Percentiles rank a stretch among this genome's conserved stretches.
Conservation (phyloP, 1,140 invertebrate genomes). For the Zaprionus africanus region DNA sequence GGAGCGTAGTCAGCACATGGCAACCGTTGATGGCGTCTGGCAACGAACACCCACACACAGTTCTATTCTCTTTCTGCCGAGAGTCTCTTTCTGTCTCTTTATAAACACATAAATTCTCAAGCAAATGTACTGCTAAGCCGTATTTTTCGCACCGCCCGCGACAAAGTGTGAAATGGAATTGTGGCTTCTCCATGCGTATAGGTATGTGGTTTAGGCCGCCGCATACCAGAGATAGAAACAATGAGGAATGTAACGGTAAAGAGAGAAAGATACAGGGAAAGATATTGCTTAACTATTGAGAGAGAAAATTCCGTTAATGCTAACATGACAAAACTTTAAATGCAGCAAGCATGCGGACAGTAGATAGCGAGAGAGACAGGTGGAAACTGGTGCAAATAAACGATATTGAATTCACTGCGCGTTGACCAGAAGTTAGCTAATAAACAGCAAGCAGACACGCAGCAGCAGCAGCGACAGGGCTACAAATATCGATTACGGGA, state of each 20-base stretch:
- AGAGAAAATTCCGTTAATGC: constrained; percentile 39
- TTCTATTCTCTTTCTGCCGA: not conserved
- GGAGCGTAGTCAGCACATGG: constrained; percentile 17
- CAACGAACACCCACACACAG: not conserved
- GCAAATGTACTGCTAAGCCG: constrained; percentile 78
- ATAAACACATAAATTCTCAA: constrained; percentile 72
- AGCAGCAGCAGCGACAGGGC: constrained; percentile 35
- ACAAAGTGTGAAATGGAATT: constrained; percentile 65
- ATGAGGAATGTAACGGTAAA: not conserved
- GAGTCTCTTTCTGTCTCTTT: constrained; percentile 40
- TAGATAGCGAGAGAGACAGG: not conserved
- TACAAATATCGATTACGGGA: constrained; percentile 67
- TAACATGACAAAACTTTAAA: constrained; percentile 58
- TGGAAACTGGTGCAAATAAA: constrained; percentile 72
- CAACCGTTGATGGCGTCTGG: not conserved
- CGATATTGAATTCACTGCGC: constrained; percentile 72
- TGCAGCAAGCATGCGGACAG: constrained; percentile 14
- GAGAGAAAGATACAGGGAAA: not conserved
- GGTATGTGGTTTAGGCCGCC: constrained; percentile 29
- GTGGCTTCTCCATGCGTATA: constrained; percentile 21
- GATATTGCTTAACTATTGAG: constrained; percentile 42
- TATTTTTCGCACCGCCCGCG: constrained; percentile 60
- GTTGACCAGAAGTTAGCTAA: constrained; percentile 49
- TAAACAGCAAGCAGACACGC: constrained; percentile 67
- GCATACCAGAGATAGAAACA: not conserved